Evolutionary conservation across 1,140 invertebrate genomes (phyloP).

Genomic region (Augochlora pura): DNA sequence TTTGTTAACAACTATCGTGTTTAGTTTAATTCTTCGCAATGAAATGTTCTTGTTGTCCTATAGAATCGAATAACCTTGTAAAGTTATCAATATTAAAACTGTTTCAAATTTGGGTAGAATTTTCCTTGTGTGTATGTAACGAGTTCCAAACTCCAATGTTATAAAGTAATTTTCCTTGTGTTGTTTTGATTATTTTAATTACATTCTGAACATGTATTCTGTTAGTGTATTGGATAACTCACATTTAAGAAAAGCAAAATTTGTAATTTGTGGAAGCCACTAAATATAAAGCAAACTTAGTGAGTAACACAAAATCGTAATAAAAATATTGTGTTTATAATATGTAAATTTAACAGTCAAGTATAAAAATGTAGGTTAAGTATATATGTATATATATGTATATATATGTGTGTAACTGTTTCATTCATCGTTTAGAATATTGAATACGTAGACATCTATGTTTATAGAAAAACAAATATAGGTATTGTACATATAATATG

Average conservation of each 20-base stretch:
- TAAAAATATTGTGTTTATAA: conserved; percentile 28
- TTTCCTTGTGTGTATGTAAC: neutral
- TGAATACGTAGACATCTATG: conserved; percentile 18
- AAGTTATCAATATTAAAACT: neutral
- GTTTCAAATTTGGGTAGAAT: neutral
- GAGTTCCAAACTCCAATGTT: neutral
- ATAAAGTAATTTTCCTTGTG: neutral
- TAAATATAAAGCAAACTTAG: conserved; percentile 31
- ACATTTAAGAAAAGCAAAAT: conserved; percentile 50
- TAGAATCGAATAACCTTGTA: neutral
- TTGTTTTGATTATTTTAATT: neutral
- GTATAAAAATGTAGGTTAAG: neutral
- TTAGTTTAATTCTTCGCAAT: conserved; percentile 15
- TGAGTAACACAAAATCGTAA: conserved; percentile 31
- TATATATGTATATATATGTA: neutral
- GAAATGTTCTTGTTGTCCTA: neutral
- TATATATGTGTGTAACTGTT: neutral
- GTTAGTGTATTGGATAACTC: conserved; percentile 77
- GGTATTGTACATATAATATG: conserved; percentile 4
- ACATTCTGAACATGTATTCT: neutral
- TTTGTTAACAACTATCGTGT: conserved; percentile 42
- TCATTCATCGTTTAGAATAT: neutral
- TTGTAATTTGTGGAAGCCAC: conserved; percentile 37
- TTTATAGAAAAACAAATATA: neutral
- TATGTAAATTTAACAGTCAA: conserved; percentile 20